Evolutionary conservation across 1,140 invertebrate species (phyloP).

Genomic region (Leucophenga varia): DNA sequence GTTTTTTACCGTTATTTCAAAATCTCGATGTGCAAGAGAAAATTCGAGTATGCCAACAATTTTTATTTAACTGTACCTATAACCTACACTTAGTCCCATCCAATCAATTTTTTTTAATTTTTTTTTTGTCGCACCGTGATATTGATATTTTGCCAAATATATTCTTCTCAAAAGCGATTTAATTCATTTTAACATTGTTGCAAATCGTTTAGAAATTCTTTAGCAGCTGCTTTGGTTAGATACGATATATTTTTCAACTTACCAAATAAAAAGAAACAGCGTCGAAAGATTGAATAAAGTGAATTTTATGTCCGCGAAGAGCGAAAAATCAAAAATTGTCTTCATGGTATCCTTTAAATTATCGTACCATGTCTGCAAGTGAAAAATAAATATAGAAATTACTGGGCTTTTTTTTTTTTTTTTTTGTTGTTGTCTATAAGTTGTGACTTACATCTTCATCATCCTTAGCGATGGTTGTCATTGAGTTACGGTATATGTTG

Average conservation of each 20-base stretch:
- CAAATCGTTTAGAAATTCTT: no score
- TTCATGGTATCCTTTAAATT: constrained; percentile 70
- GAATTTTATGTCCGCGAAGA: constrained; percentile 79
- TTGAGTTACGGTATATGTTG: constrained; percentile 86
- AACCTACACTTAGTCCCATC: no score
- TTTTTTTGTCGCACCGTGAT: no score
- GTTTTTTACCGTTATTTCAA: no score
- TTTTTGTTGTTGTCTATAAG: not conserved
- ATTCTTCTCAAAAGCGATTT: no score
- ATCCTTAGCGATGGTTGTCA: constrained; percentile 79
- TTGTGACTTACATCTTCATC: constrained; percentile 63
- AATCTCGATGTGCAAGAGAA: no score
- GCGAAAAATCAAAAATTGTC: constrained; percentile 76
- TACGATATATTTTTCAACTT: constrained; percentile 20
- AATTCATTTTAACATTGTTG: no score
- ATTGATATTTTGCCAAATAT: no score
- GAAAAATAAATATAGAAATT: constrained; percentile 17
- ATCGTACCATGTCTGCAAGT: constrained; percentile 73
- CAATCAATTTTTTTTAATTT: no score
- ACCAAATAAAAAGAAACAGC: constrained; percentile 81
- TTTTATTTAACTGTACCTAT: no score
- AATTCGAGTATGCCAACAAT: no score
- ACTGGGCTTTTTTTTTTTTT: not conserved
- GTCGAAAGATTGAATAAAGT: constrained; percentile 80
- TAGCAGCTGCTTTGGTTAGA: not conserved